A percentile compares a stretch with the other conserved stretches of the same genome.
phyloP scores from a whole-genome alignment of 2,888 invertebrate species.

The Myopa testacea region DNA sequence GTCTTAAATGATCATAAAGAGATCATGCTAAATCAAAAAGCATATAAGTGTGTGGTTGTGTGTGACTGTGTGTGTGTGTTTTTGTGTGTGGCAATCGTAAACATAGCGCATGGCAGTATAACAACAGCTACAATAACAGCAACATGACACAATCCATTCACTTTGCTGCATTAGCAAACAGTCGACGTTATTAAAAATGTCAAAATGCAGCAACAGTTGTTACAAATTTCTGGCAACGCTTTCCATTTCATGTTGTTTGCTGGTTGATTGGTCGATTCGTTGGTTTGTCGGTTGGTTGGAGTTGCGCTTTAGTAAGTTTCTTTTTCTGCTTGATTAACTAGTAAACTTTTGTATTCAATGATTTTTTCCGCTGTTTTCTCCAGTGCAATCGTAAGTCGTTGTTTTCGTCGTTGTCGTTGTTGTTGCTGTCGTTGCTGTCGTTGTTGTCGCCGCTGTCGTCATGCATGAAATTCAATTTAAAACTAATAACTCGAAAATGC shows the following conservation, averaged over 20 bases:
- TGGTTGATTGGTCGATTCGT: background rate
- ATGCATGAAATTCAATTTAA: slow-evolving; percentile 30
- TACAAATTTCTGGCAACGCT: background rate
- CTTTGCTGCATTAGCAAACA: background rate
- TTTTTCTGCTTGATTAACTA: too few relatives aligned
- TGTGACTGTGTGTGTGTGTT: background rate
- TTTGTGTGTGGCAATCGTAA: too few relatives aligned
- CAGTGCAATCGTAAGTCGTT: background rate
- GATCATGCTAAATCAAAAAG: slow-evolving; percentile 14
- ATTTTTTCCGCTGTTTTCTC: background rate
- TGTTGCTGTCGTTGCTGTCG: background rate
- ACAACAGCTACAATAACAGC: slow-evolving; percentile 18
- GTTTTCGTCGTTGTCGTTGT: background rate
- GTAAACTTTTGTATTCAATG: too few relatives aligned
- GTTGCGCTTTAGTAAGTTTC: too few relatives aligned
- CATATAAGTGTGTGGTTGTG: background rate
- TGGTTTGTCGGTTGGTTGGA: too few relatives aligned
- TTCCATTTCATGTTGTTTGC: background rate
- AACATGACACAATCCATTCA: slow-evolving; percentile 21
- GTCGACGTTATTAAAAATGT: slow-evolving; percentile 17
- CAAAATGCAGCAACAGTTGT: slow-evolving; percentile 18
- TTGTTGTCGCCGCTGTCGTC: slow-evolving; percentile 8
- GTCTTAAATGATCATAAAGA: slow-evolving; percentile 18
- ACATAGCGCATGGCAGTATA: background rate
- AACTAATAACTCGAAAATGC: slow-evolving; percentile 26